These are phyloP conservation scores for Streptopelia turtur DNA, from an alignment of 2,797 vertebrate genomes.

Conservation along the genomic window DNA sequence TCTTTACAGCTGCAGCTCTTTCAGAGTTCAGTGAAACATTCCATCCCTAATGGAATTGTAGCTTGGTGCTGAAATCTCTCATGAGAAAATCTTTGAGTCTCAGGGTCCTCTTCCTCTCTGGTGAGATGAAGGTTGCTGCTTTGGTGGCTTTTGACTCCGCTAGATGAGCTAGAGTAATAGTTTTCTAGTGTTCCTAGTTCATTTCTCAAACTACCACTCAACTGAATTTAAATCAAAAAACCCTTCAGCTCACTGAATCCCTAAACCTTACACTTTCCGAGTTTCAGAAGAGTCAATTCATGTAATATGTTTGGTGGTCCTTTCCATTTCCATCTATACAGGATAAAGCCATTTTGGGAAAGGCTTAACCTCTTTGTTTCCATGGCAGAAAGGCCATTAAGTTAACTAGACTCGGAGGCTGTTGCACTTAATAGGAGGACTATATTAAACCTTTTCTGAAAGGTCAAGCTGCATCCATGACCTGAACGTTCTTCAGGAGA, in stretches of 20 bases:
- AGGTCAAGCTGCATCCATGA: not conserved
- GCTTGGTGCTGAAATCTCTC: not conserved
- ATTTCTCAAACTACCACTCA: not conserved
- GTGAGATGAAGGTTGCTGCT: not conserved
- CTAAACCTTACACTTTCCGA: fast-evolving
- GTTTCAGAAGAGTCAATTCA: not conserved
- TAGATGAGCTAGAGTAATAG: not conserved
- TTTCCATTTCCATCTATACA: not conserved
- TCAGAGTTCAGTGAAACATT: not conserved
- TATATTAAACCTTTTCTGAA: not conserved
- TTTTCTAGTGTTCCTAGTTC: not conserved
- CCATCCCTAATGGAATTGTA: not conserved
- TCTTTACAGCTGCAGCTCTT: not conserved
- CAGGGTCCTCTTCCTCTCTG: not conserved
- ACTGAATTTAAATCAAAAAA: not conserved
- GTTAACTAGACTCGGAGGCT: not conserved
- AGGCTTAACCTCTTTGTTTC: not conserved
- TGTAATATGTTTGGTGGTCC: not conserved
- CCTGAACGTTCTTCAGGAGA: not conserved
- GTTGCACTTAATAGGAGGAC: not conserved
- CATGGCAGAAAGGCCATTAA: not conserved
- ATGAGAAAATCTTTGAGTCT: not conserved
- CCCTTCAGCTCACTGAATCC: not conserved
- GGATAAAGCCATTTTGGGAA: not conserved
- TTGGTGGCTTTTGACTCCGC: not conserved